Percentiles rank a stretch among this genome's conserved stretches.
Conservation (phyloP, 1,140 invertebrate species). For the Ruditapes philippinarum region DNA sequence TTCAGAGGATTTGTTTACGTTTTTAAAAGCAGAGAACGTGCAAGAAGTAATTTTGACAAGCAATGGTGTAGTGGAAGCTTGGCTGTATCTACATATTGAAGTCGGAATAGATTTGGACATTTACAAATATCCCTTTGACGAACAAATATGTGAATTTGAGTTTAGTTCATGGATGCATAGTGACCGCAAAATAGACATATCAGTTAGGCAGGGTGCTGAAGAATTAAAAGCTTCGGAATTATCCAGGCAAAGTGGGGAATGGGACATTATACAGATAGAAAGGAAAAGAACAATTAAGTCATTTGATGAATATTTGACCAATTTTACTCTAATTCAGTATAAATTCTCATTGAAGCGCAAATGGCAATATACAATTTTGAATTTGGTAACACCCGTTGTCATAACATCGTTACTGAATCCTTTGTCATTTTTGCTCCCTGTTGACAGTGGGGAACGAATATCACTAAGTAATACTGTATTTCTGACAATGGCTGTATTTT, state of each 20-base stretch:
- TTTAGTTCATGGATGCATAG: background rate
- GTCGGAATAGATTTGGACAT: background rate
- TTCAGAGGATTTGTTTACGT: background rate
- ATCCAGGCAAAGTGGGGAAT: background rate
- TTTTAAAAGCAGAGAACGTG: background rate
- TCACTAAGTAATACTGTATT: slow-evolving; percentile 4
- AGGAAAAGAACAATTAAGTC: background rate
- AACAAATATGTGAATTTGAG: background rate
- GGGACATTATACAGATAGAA: background rate
- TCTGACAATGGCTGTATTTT: slow-evolving; percentile 29
- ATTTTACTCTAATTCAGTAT: background rate
- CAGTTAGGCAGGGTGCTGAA: background rate
- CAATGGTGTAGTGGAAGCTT: background rate
- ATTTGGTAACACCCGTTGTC: background rate
- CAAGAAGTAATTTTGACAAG: background rate
- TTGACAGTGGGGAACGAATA: slow-evolving; percentile 11
- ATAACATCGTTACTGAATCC: background rate
- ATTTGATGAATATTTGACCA: background rate
- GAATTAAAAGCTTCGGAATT: background rate
- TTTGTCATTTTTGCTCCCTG: background rate
- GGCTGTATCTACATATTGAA: background rate
- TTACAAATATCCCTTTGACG: slow-evolving; percentile 20
- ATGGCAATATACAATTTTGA: background rate
- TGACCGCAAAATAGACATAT: background rate
- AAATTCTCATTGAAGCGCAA: background rate